Base-by-base conservation (phyloP, 1,140 invertebrate species). In the Drosophila parvula region DNA sequence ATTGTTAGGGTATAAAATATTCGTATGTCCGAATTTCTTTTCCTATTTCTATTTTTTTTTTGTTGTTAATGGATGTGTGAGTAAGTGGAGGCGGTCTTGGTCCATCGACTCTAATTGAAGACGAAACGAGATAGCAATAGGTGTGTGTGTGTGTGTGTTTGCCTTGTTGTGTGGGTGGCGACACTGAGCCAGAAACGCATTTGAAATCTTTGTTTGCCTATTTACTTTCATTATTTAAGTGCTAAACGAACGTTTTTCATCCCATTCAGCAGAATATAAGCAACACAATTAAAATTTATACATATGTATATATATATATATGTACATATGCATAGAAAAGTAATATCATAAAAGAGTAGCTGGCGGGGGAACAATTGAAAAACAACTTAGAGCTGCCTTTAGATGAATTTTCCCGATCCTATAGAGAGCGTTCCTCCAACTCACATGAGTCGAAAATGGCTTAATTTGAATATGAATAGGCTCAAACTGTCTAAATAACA, bases 161-260 rank as follows among this genome's bases (percentile, higher is more conserved):
- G 38, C 16, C 47, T 65, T 65, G 45, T 43, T 50, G 65, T 67
- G 65, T 53, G 65, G 65, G 65, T 64, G 65, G 61, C 65, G 65
- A 69, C 65, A 69, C 65, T 67, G 65, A 69, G 65, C 61, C 65
- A 69, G 65, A 69, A 69, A 69, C 65, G 65, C 65, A 69, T 69
- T 69, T 69, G 61, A 68, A 67, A 69, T 69, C 62, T 30, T 44
- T 69, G 65, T 69, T 69, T 69, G 47, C 38, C 50, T 71, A 74
- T 58, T 74, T 56, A 51, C 69, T 65, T 63, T 78, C 56, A 78
- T 70, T 78, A 78, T 78, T 78, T 60, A 78, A 56, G 74, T 78
- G 75, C 74, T 78, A 78, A 78, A 78, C 59, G 75, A 78, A 78
- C 63, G 63, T 69, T 78, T 61, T 62, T 55, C 67, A 48, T 50